Evolutionary conservation across 2,113 vertebrate species (phyloP), one percentile per base, ranked within the genome.

Genomic region (Chrysemys picta): DNA sequence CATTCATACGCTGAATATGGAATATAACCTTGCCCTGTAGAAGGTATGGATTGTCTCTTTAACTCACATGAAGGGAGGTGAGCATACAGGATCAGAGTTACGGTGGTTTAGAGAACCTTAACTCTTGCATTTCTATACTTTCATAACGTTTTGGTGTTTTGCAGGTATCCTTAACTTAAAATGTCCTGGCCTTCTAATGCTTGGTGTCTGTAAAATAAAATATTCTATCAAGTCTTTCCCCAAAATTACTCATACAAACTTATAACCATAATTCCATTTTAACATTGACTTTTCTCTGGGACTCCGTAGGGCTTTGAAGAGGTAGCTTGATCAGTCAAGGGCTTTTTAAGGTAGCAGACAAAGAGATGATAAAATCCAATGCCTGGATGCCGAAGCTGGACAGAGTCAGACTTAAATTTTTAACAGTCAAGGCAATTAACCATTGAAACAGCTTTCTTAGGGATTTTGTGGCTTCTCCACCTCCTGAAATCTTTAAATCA

Each of bases 11-110:
- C 21, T 47, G 22, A 75, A 38, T 75, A 22, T 22, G 72, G 72
- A 75, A 54, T 86, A 7, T 42, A 80, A 16, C 9, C 13, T 69
- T 75, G 17, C 27, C 1, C 0, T 2, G 2, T 2, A 1, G 19
- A 19, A 11, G 72, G 21, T 75, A 45, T 42, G 11, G 57, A 11
- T 59, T 92, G 52, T 17, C 0, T 2, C 35, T 8, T 54, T 3
- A 0, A 21, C 52, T 76, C 22, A 1, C 17, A 9, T 7, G 14
- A 45, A 45, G n/a, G 14, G 4, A 31, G 65, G 9, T 21, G 31
- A 35, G 49, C 59, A 24, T 0, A 8, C 13, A 76, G 50, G 47
- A 81, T 38, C 31, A 42, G 38, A 80, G 52, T 72, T 29, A 62
- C 45, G 65, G 49, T 38, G 57, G n/a, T 4, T 45, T 1, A 5